These are phyloP conservation scores for Anguilla marmorata DNA, from an alignment of 2,797 vertebrate species.

Conservation along the genomic window DNA sequence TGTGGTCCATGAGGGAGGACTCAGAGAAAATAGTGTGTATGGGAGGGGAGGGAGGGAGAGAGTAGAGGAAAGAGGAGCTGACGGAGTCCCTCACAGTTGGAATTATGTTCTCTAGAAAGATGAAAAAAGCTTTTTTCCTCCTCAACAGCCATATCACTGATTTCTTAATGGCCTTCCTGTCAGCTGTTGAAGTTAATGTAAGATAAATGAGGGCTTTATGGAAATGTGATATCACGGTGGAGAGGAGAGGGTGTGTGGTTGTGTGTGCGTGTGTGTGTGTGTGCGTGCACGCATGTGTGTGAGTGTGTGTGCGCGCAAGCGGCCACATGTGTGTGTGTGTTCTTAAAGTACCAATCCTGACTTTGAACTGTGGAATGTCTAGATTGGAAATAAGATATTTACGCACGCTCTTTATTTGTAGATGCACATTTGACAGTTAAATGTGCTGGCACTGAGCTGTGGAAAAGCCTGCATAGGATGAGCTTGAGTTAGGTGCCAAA, in stretches of 20 bases:
- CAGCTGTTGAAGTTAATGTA: conserved; percentile 43
- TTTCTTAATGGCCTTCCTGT: conserved; percentile 46
- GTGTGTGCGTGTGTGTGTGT: conserved; percentile 19
- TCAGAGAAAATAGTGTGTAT: neutral
- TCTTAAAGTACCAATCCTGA: conserved; percentile 4
- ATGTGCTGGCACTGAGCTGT: neutral
- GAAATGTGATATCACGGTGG: conserved; percentile 41
- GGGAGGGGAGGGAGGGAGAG: conserved; percentile 10
- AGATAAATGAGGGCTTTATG: conserved; percentile 43
- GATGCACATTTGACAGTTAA: neutral
- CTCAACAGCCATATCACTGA: conserved; percentile 39
- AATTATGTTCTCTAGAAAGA: conserved; percentile 37
- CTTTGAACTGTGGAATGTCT: neutral
- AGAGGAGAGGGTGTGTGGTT: conserved; percentile 1
- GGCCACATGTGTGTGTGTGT: neutral
- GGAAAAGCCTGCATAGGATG: neutral
- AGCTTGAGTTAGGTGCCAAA: neutral
- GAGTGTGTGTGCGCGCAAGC: too few species aligned
- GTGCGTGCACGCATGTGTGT: neutral
- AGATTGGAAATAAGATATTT: neutral
- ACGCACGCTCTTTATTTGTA: neutral
- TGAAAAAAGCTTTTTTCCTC: conserved; percentile 35
- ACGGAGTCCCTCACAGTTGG: conserved; percentile 35
- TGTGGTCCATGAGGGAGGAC: neutral
- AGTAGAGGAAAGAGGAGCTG: conserved; percentile 20